A percentile compares a stretch with the other conserved stretches of the same genome.
Conservation (phyloP, 2,113 vertebrate genomes). For the Salvelinus alpinus region DNA sequence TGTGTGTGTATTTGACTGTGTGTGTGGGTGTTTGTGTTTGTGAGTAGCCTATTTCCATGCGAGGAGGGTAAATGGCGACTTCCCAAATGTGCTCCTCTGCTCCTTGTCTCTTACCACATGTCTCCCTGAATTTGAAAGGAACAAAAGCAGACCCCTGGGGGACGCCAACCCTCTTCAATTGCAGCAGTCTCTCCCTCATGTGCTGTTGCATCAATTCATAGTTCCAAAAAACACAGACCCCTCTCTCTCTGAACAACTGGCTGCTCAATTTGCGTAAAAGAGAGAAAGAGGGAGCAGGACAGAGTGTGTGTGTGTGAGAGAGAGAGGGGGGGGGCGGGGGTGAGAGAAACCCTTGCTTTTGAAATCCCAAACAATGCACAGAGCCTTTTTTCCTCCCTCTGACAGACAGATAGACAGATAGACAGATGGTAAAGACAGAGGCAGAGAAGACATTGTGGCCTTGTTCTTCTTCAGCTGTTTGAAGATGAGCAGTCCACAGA, state of each 20-base stretch:
- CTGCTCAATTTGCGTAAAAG: conserved; percentile 3
- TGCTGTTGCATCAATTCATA: conserved; percentile 4
- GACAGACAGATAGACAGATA: neutral
- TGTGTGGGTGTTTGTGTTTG: neutral
- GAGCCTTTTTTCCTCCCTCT: neutral
- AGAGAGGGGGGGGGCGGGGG: neutral
- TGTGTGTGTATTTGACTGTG: neutral
- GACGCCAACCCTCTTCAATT: neutral
- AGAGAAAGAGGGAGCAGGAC: neutral
- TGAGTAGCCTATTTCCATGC: neutral
- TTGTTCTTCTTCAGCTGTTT: conserved; percentile 44
- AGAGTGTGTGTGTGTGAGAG: neutral
- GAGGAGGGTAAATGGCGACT: neutral
- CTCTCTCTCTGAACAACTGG: conserved; percentile 5
- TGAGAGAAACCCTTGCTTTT: neutral
- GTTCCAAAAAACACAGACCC: neutral
- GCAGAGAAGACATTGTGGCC: conserved; percentile 16
- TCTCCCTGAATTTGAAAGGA: neutral
- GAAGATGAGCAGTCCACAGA: conserved; percentile 39
- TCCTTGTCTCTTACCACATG: neutral
- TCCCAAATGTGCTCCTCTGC: conserved; percentile 1
- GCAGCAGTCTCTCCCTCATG: neutral
- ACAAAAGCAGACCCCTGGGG: neutral
- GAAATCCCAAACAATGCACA: conserved; percentile 21
- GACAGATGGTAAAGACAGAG: conserved; percentile 8